A percentile compares a stretch with the other conserved stretches of the same genome.
Evolutionary conservation across 2,888 invertebrate genomes (phyloP).

Genomic region (Eupithecia abbreviata): DNA sequence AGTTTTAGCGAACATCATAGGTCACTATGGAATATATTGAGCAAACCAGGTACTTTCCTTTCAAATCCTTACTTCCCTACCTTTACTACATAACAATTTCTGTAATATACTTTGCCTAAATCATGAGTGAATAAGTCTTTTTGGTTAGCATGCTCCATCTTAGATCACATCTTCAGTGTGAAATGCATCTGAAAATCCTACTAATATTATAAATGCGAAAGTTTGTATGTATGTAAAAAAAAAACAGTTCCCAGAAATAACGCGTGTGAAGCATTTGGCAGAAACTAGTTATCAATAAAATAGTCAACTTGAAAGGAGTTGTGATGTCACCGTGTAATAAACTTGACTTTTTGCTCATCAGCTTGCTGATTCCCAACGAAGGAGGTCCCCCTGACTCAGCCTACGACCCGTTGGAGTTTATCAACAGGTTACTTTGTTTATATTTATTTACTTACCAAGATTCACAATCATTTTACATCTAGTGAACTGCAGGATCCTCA

Average conservation of each 20-base stretch:
- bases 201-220: too few species aligned
- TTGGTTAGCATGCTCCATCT: background rate
- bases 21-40: constrained; percentile 31
- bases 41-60: constrained; percentile 21
- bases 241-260: too few species aligned
- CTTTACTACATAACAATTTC: background rate
- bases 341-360: constrained; percentile 1
- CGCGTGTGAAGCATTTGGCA: too few species aligned
- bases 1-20: background rate
- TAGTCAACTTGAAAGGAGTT: background rate
- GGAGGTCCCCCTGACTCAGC: background rate
- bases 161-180: background rate
- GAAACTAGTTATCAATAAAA: too few species aligned
- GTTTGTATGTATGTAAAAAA: too few species aligned
- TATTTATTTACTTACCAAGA: constrained; percentile 2
- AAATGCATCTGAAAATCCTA: too few species aligned
- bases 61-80: background rate
- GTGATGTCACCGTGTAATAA: background rate
- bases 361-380: constrained; percentile 29
- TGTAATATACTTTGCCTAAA: too few species aligned
- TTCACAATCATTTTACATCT: background rate
- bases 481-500: background rate
- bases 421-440: constrained; percentile 8
- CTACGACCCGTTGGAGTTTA: constrained; percentile 8
- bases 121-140: background rate